Evolutionary conservation across 1,140 invertebrate species (phyloP).

Genomic region (Hormaphis cornu): DNA sequence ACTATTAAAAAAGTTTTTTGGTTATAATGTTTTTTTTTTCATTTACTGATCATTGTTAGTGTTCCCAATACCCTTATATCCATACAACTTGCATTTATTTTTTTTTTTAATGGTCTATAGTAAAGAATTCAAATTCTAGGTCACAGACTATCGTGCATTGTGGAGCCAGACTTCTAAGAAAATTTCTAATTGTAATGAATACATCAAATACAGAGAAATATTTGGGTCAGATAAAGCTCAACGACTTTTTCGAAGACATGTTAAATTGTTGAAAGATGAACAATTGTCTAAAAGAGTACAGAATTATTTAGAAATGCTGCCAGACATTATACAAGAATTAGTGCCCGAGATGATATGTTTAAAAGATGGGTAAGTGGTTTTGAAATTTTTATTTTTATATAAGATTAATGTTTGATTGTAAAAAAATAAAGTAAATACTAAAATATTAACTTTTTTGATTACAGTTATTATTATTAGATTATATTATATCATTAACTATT

Average conservation of each 20-base stretch:
- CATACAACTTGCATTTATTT: no score
- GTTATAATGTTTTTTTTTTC: no score
- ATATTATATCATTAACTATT: background rate
- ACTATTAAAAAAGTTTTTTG: no score
- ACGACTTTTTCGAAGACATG: conserved; percentile 67
- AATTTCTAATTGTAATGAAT: conserved; percentile 76
- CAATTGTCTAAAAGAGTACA: conserved; percentile 70
- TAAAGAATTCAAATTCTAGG: conserved; percentile 34
- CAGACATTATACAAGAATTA: conserved; percentile 69
- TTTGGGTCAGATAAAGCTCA: conserved; percentile 80
- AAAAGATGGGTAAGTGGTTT: conserved; percentile 53
- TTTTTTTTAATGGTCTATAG: background rate
- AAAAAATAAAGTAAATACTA: no score
- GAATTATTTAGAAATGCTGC: conserved; percentile 69
- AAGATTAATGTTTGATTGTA: background rate
- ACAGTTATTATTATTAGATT: background rate
- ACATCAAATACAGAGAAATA: conserved; percentile 80
- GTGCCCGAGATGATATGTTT: conserved; percentile 69
- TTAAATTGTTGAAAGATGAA: conserved; percentile 77
- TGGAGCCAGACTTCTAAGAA: conserved; percentile 83
- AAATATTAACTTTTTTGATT: background rate
- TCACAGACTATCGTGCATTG: conserved; percentile 69
- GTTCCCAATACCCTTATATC: no score
- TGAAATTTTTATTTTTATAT: background rate
- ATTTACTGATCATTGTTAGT: no score